These are phyloP conservation scores for Galleria mellonella DNA, from an alignment of 1,140 invertebrate species.

Conservation along the genomic window DNA sequence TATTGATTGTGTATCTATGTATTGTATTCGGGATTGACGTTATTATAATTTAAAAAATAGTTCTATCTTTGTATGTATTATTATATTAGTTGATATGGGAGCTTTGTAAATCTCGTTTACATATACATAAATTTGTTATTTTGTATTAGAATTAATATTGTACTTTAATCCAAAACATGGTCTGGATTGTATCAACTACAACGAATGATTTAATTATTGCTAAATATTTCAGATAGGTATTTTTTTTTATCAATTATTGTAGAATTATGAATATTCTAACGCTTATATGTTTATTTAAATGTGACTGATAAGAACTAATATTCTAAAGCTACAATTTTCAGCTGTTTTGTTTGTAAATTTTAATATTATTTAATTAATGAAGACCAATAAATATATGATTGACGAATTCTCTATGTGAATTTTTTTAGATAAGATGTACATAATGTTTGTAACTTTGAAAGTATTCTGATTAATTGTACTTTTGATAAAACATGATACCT, in stretches of 20 bases:
- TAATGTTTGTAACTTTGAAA: slow-evolving; percentile 13
- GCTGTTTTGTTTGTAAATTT: slow-evolving; percentile 1
- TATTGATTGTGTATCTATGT: neutral
- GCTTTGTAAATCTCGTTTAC: too few species aligned
- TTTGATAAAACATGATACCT: slow-evolving; percentile 35
- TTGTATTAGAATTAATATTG: too few species aligned
- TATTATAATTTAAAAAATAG: neutral
- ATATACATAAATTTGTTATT: too few species aligned
- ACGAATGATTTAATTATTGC: too few species aligned
- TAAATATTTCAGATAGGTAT: neutral
- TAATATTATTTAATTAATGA: too few species aligned
- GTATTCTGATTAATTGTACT: slow-evolving; percentile 37
- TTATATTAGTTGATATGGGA: slow-evolving; percentile 1
- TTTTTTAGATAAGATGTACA: too few species aligned
- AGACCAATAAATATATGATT: too few species aligned
- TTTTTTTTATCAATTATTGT: neutral
- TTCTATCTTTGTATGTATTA: slow-evolving; percentile 2
- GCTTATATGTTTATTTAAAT: too few species aligned
- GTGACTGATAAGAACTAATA: too few species aligned
- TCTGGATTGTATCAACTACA: too few species aligned
- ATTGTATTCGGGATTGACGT: neutral
- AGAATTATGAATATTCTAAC: slow-evolving; percentile 7
- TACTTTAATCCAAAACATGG: too few species aligned
- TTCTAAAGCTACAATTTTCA: neutral
- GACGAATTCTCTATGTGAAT: too few species aligned